Evolutionary conservation across 2,797 vertebrate species (phyloP).

Genomic region (Pantherophis vulpinus): DNA sequence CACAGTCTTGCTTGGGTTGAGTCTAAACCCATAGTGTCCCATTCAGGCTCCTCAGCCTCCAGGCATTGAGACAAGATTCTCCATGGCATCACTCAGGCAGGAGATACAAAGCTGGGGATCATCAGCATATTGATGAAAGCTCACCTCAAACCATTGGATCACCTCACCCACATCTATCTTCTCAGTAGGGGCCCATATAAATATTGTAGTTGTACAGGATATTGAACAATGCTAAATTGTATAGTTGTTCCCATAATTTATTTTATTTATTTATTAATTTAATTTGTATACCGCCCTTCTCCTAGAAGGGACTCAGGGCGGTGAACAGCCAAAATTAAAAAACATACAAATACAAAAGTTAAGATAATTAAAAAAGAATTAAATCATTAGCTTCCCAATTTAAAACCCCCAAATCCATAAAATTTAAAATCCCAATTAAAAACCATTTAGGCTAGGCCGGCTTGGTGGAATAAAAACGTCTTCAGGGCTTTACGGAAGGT

Average conservation of each 20-base stretch:
- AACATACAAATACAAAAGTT: no score
- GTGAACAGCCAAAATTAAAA: no score
- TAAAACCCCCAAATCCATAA: no score
- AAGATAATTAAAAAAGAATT: no score
- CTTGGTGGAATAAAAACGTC: no score
- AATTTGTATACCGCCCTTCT: no score
- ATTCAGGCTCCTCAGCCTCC: not conserved
- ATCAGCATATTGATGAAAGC: not conserved
- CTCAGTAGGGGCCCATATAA: not conserved
- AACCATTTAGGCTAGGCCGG: no score
- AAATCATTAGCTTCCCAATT: no score
- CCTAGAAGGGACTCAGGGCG: no score
- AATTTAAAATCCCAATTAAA: no score
- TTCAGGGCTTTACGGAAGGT: no score
- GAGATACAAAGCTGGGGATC: not conserved
- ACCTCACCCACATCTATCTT: not conserved
- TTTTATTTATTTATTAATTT: no score
- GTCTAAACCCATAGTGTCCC: not conserved
- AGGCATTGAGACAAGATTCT: not conserved
- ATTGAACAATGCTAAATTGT: not conserved
- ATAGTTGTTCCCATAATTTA: not conserved
- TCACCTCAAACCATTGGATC: not conserved
- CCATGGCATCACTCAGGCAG: not conserved
- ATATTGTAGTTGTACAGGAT: not conserved
- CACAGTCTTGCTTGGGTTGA: not conserved